Evolutionary conservation across 2,113 vertebrate genomes (phyloP), one percentile per base, ranked within the genome.

Genomic region (Notiomystis cincta): DNA sequence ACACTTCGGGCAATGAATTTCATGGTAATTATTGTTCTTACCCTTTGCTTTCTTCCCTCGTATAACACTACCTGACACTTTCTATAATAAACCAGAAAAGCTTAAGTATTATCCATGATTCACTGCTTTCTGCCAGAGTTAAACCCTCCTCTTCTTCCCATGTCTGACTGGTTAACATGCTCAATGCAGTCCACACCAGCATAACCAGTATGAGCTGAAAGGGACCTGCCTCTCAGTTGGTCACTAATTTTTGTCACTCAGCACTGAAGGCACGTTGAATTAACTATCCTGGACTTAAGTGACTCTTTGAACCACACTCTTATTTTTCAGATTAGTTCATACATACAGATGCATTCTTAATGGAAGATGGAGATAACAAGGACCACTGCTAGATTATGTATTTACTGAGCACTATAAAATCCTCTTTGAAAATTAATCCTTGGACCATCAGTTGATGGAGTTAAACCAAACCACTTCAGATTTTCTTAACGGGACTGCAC

Each of bases 51-150:
- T 93, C 56, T 44, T 93, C 58, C 20, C 72, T 93, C 21, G 40
- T 94, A 62, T 54, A 95, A 70, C 12, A 81, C 80, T 50, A 64
- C 30, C 77, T 88, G 51, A 91, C 89, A 70, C 62, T 80, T 90
- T 31, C 47, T 76, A 30, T 93, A 96, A 90, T 87, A 96, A 96
- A 91, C 47, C 47, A 88, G 71, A 93, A 96, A 92, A 79, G 33
- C 76, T 67, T 81, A 72, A 89, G 65, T 87, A 69, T 93, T 93
- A 83, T 71, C 71, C 44, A 31, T 64, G 15, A 81, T 42, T 40
- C 87, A 72, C 45, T 42, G 38, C 27, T 82, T 91, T 78, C 64
- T 79, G n/a, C 82, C 56, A 83, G 20, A 91, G 45, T 42, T 77
- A 94, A 93, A 61, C 4, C 4, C 66, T 60, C 33, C 20, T 90